A percentile compares a stretch with the other conserved stretches of the same genome.
phyloP scores from a whole-genome alignment of 2,113 vertebrate genomes.

The Axis porcinus region DNA sequence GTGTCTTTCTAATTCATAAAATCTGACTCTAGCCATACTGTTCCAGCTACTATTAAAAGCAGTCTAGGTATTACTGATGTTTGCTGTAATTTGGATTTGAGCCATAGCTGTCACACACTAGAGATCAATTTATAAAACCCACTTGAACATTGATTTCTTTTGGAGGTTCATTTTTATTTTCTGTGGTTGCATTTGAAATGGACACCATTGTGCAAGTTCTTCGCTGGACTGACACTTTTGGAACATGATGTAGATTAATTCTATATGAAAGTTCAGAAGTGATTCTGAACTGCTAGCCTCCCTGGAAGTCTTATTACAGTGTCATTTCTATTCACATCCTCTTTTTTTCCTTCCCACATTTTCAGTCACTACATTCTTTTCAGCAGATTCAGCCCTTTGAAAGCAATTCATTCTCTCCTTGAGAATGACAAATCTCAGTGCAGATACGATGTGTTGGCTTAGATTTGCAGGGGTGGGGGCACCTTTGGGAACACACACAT shows the following conservation, averaged over 20 bases:
- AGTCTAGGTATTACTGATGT: background rate
- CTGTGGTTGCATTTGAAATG: conserved; percentile 13
- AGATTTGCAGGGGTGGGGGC: background rate
- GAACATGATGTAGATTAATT: conserved; percentile 45
- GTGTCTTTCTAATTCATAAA: background rate
- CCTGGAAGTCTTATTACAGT: conserved; percentile 63
- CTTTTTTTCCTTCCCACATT: background rate
- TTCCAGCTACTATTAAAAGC: background rate
- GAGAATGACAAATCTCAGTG: background rate
- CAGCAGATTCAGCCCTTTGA: conserved; percentile 46
- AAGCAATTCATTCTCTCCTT: conserved; percentile 17
- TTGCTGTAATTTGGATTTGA: conserved; percentile 10
- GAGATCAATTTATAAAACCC: conserved; percentile 4
- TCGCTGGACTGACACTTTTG: background rate
- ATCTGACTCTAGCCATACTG: background rate
- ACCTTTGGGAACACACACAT: background rate
- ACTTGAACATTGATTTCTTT: background rate
- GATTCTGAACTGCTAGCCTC: conserved; percentile 18
- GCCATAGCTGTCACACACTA: background rate
- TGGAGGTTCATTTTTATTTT: conserved; percentile 37
- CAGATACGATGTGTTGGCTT: background rate
- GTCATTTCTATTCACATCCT: conserved; percentile 61
- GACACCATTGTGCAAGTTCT: background rate
- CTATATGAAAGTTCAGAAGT: conserved; percentile 38
- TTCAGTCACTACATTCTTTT: conserved; percentile 48